Conservation (phyloP, 2,888 invertebrate species). For the Noctua pronuba region DNA sequence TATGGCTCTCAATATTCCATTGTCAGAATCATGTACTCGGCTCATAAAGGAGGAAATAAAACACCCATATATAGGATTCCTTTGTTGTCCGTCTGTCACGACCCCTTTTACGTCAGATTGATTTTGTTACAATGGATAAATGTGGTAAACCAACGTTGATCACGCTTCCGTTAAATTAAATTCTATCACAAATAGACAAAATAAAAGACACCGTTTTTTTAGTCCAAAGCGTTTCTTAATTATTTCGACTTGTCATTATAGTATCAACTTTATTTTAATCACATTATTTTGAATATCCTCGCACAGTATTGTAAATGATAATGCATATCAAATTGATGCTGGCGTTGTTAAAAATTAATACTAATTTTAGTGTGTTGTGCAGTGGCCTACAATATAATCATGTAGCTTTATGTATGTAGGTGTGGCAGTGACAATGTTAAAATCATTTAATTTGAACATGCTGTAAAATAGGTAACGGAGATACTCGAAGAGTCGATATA, state of each 20-base stretch:
- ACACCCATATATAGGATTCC: neutral
- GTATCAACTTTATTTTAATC: neutral
- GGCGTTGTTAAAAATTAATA: neutral
- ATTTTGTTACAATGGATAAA: neutral
- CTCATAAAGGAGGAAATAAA: too few species aligned
- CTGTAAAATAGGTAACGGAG: slow-evolving; percentile 7
- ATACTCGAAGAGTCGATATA: neutral
- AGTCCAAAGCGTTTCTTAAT: neutral
- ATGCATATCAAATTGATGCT: slow-evolving; percentile 9
- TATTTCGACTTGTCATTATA: neutral
- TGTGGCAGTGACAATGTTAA: slow-evolving; percentile 9
- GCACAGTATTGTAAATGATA: slow-evolving; percentile 41
- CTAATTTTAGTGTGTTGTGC: slow-evolving; percentile 24
- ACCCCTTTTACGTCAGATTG: neutral
- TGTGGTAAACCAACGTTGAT: neutral
- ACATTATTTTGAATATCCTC: neutral
- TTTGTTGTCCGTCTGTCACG: neutral
- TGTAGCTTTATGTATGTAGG: slow-evolving; percentile 8
- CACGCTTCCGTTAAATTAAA: too few species aligned
- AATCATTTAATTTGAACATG: slow-evolving; percentile 10
- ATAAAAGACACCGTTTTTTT: neutral
- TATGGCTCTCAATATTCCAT: too few species aligned
- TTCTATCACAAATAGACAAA: neutral
- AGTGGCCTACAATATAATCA: slow-evolving; percentile 4
- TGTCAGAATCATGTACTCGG: too few species aligned